phyloP scores from a whole-genome alignment of 2,888 invertebrate genomes.

The Diaperis boleti region DNA sequence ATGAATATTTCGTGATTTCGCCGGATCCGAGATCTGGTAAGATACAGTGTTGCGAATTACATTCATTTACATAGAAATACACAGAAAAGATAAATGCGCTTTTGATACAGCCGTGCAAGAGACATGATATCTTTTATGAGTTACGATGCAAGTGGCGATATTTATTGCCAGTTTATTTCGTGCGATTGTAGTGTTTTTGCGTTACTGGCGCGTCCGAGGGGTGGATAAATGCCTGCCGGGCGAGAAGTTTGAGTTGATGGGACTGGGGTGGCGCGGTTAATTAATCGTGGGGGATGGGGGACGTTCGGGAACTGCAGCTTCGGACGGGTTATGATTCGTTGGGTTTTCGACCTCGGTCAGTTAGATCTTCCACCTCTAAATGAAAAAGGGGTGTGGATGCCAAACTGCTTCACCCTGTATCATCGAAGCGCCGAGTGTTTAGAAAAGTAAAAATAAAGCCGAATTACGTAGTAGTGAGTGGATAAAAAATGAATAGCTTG shows the following conservation, averaged over 20 bases:
- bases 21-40: background rate
- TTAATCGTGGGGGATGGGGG: too few species aligned
- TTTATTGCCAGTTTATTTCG: background rate
- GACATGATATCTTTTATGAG: background rate
- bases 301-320: too few species aligned
- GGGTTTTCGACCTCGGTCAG: too few species aligned
- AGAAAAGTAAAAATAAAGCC: too few species aligned
- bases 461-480: too few species aligned
- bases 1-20: background rate
- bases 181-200: background rate
- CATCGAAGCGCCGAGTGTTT: too few species aligned
- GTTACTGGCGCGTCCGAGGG: background rate
- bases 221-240: background rate
- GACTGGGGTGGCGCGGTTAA: background rate
- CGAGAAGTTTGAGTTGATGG: background rate
- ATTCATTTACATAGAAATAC: constrained; percentile 1
- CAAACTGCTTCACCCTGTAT: too few species aligned
- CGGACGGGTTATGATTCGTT: too few species aligned
- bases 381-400: too few species aligned
- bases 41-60: background rate
- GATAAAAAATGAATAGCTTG: too few species aligned
- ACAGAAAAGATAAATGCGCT: constrained; percentile 3
- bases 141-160: background rate
- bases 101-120: background rate
- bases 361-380: too few species aligned